These are phyloP conservation scores for Empidonax alnorum DNA, from an alignment of 2,113 vertebrate genomes.

Conservation along the genomic window DNA sequence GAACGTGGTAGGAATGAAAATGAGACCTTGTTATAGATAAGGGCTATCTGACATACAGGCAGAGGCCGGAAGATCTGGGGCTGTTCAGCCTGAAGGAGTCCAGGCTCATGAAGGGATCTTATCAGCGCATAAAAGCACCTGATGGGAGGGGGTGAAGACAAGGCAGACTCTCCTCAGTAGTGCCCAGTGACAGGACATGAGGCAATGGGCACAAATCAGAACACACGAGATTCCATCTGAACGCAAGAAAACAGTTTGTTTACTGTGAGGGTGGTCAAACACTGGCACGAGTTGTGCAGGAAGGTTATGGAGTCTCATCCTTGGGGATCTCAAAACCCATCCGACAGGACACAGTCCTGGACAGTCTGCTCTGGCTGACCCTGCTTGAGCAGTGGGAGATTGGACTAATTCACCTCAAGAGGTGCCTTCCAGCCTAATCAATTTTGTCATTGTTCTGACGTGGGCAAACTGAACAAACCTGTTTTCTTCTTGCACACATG, in stretches of 20 bases:
- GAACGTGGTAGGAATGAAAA: background rate
- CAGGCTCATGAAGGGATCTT: background rate
- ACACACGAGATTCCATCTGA: background rate
- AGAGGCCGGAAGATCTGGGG: background rate
- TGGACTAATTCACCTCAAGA: background rate
- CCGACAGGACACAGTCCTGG: background rate
- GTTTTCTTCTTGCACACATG: background rate
- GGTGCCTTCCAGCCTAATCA: background rate
- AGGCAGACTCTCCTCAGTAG: background rate
- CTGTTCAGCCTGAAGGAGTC: background rate
- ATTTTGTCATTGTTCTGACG: background rate
- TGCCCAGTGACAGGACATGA: background rate
- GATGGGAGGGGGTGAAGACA: background rate
- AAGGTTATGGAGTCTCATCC: background rate
- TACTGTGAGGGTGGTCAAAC: background rate
- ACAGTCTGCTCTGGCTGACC: background rate
- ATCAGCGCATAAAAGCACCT: background rate
- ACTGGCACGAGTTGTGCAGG: background rate
- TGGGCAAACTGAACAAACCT: background rate
- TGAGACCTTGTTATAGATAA: background rate
- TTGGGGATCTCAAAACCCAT: background rate
- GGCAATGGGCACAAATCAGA: background rate
- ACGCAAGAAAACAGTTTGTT: background rate
- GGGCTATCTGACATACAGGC: accelerated
- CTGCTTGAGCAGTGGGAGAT: background rate